Percentiles rank a stretch among this genome's conserved stretches.
Conservation (phyloP, 2,797 vertebrate genomes). For the Mionectes olivaceus region DNA sequence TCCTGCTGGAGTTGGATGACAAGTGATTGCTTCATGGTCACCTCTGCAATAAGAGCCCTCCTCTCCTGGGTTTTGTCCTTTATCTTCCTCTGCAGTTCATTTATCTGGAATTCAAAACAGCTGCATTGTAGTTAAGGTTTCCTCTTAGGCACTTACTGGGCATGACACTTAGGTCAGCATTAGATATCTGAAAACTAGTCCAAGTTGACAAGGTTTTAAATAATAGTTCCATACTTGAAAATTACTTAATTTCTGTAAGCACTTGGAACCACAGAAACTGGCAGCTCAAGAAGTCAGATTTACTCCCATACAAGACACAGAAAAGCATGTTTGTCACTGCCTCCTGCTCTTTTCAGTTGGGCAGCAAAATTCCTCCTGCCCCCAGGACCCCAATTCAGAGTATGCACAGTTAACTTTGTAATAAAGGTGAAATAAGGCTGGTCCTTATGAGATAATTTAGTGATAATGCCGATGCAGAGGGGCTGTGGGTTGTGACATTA, state of each 20-base stretch:
- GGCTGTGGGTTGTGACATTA: neutral
- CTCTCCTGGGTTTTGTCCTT: conserved; percentile 79
- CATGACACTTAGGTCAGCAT: no score
- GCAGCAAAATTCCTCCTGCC: neutral
- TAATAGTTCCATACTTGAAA: neutral
- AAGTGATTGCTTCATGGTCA: conserved; percentile 88
- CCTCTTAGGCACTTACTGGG: neutral
- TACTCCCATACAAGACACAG: neutral
- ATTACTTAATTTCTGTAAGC: neutral
- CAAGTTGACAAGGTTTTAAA: neutral
- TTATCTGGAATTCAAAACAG: conserved; percentile 79
- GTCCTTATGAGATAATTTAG: neutral
- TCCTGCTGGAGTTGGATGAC: conserved; percentile 86
- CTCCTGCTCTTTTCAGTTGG: neutral
- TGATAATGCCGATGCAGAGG: neutral
- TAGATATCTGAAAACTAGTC: neutral
- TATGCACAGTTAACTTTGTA: neutral
- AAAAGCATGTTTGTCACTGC: neutral
- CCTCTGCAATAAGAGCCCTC: conserved; percentile 88
- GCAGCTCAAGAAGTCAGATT: neutral
- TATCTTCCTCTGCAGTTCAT: conserved; percentile 79
- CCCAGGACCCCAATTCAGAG: neutral
- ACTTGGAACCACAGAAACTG: neutral
- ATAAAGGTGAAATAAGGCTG: neutral
- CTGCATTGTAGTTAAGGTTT: neutral